Evolutionary conservation across 2,888 invertebrate species (phyloP).

Genomic region (Rhodophaea formosa): DNA sequence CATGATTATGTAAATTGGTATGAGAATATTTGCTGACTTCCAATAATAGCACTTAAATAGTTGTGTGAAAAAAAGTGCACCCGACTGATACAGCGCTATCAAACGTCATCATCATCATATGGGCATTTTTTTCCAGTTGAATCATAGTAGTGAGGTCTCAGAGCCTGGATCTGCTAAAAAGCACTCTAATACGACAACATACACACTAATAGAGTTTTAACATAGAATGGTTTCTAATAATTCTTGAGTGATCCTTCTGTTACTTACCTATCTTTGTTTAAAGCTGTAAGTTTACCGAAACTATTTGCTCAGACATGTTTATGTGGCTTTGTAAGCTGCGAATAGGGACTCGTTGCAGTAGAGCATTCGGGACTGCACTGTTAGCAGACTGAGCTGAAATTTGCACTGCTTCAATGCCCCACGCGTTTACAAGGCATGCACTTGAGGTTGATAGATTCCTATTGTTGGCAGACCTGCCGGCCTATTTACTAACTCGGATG

Average conservation of each 20-base stretch:
- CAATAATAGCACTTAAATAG: too few relatives aligned
- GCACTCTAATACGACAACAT: too few relatives aligned
- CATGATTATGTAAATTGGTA: too few relatives aligned
- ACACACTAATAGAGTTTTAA: background rate
- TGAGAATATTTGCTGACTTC: too few relatives aligned
- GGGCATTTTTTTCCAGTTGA: too few relatives aligned
- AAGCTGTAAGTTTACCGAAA: background rate
- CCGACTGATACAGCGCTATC: too few relatives aligned
- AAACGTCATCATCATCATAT: too few relatives aligned
- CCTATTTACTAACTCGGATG: too few relatives aligned
- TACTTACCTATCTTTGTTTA: background rate
- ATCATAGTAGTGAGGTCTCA: too few relatives aligned
- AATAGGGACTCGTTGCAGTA: conserved; percentile 7
- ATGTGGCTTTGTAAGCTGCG: conserved; percentile 4
- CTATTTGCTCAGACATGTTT: conserved; percentile 12
- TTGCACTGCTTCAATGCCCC: background rate
- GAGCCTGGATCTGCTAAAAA: too few relatives aligned
- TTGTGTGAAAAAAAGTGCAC: too few relatives aligned
- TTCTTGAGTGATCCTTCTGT: background rate
- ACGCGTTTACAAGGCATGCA: background rate
- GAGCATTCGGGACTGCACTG: background rate
- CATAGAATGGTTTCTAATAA: background rate
- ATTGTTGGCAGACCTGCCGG: background rate
- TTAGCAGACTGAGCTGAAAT: background rate
- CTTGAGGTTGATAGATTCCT: background rate